A percentile compares a stretch with the other conserved stretches of the same genome.
Conservation (phyloP, 2,797 vertebrate species). For the Alosa sapidissima region DNA sequence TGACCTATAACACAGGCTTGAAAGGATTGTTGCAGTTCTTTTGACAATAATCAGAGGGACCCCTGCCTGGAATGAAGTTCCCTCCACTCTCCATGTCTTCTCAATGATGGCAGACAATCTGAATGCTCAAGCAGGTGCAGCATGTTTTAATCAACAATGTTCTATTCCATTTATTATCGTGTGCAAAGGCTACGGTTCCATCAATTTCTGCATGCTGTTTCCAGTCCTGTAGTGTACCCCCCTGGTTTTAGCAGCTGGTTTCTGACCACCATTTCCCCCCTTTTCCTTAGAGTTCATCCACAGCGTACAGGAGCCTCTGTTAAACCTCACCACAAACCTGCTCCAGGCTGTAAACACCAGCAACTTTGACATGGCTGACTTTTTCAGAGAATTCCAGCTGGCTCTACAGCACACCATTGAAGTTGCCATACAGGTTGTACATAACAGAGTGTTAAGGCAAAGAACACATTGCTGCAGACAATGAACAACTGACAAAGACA, state of each 20-base stretch:
- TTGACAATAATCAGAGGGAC: constrained; percentile 58
- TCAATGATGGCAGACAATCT: constrained; percentile 43
- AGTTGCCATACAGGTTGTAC: constrained; percentile 65
- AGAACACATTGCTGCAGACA: no score
- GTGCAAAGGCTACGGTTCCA: background rate
- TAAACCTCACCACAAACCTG: constrained; percentile 55
- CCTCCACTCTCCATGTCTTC: constrained; percentile 45
- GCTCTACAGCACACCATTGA: constrained; percentile 58
- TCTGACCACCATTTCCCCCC: constrained; percentile 19
- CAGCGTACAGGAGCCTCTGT: constrained; percentile 59
- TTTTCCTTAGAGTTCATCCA: constrained; percentile 61
- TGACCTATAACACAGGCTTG: constrained; percentile 56
- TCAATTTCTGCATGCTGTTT: background rate
- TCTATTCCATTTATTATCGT: background rate
- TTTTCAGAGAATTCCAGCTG: constrained; percentile 49
- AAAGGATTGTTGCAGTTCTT: constrained; percentile 55
- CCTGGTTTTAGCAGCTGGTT: background rate
- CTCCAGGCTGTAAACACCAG: constrained; percentile 44
- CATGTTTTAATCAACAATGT: constrained; percentile 21
- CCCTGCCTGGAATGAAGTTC: constrained; percentile 52
- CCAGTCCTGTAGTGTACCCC: background rate
- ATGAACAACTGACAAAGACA: no score
- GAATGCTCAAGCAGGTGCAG: constrained; percentile 63
- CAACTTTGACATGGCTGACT: constrained; percentile 48
- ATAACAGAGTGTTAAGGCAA: background rate